phyloP scores from a whole-genome alignment of 2,113 vertebrate species.

The Chelonoidis abingdonii region DNA sequence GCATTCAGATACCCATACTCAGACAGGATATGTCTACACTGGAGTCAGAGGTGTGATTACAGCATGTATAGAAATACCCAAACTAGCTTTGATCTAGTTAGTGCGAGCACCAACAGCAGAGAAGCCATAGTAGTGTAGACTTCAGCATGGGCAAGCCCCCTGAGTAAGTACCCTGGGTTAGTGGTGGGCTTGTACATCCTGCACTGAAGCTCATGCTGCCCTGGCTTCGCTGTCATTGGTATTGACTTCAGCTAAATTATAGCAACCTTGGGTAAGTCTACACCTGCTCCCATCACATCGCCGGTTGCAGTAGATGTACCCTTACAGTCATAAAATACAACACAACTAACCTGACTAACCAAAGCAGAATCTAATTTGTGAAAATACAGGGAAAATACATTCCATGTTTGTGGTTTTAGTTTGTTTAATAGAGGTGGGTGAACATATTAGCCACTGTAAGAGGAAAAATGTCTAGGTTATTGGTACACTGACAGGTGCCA shows the following conservation, averaged over 20 bases:
- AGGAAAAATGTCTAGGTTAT: slow-evolving; percentile 14
- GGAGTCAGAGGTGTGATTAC: not conserved
- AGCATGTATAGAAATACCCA: not conserved
- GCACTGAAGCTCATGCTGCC: not conserved
- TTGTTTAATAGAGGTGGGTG: slow-evolving; percentile 35
- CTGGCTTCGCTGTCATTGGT: not conserved
- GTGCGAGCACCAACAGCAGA: not conserved
- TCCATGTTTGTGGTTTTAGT: slow-evolving; percentile 46
- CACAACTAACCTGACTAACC: not conserved
- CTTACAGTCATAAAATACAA: not conserved
- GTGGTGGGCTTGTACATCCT: not conserved
- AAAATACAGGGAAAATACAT: slow-evolving; percentile 61
- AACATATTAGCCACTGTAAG: not conserved
- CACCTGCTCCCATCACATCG: not conserved
- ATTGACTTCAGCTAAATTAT: not conserved
- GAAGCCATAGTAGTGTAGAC: not conserved
- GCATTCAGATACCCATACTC: slow-evolving; percentile 15
- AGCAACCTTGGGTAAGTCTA: no score
- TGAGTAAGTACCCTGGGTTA: no score
- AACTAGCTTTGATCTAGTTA: not conserved
- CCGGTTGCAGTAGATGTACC: not conserved
- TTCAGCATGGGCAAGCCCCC: no score
- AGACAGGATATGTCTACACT: not conserved
- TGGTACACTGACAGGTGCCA: not conserved
- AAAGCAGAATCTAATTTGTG: slow-evolving; percentile 57